These are phyloP conservation scores for Arrhamphus sclerolepis DNA, from an alignment of 2,797 vertebrate species.

Conservation along the genomic window DNA sequence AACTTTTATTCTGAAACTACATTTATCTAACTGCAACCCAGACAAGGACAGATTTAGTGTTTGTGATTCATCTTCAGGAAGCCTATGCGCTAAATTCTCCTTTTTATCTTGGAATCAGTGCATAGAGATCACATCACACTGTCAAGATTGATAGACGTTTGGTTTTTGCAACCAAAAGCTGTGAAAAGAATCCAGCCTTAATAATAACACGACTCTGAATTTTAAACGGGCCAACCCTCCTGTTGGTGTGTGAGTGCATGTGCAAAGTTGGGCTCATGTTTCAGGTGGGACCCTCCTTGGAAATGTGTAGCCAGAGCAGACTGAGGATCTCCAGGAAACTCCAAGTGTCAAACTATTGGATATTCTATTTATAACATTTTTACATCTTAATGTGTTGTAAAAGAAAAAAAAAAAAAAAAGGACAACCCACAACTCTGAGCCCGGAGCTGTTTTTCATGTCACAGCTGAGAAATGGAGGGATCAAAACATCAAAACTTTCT, in stretches of 20 bases:
- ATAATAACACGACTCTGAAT: constrained; percentile 1
- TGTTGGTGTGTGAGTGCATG: background rate
- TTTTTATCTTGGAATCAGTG: constrained; percentile 16
- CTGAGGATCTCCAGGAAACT: constrained; percentile 24
- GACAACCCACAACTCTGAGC: too few species aligned
- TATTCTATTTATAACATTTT: background rate
- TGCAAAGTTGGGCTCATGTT: background rate
- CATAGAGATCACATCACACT: constrained; percentile 29
- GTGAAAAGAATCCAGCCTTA: constrained; percentile 19
- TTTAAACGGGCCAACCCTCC: constrained; percentile 25
- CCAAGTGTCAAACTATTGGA: constrained; percentile 14
- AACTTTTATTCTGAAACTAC: background rate
- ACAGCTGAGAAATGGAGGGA: constrained; percentile 19
- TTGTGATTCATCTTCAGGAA: background rate
- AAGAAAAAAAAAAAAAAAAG: too few species aligned
- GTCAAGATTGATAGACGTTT: constrained; percentile 21
- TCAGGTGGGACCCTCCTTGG: constrained; percentile 15
- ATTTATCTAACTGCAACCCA: too few species aligned
- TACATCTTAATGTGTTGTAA: too few species aligned
- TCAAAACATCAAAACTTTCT: constrained; percentile 40
- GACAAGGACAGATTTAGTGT: too few species aligned
- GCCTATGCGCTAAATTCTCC: background rate
- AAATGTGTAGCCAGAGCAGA: constrained; percentile 2
- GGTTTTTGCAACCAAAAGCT: constrained; percentile 25
- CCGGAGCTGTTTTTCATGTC: constrained; percentile 26